These are phyloP conservation scores for Ctenosaura bakeri DNA, from an alignment of 2,797 vertebrate genomes.

Conservation along the genomic window DNA sequence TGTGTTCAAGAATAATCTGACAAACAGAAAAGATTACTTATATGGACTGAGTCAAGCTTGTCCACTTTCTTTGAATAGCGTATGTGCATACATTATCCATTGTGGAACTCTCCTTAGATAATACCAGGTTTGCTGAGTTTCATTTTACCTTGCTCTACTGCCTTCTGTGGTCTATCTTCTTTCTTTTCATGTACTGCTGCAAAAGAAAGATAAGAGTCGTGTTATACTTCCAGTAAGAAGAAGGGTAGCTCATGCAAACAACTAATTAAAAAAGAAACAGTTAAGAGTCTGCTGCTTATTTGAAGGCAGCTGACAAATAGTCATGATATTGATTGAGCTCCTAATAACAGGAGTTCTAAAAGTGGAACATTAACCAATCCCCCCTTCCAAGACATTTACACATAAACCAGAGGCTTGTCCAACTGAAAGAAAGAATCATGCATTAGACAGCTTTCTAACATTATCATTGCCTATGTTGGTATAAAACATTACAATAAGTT, in stretches of 20 bases:
- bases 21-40: slow-evolving; percentile 4
- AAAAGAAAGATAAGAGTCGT: slow-evolving; percentile 75
- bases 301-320: slow-evolving; percentile 36
- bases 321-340: neutral
- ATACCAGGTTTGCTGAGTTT: slow-evolving; percentile 55
- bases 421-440: rapidly evolving
- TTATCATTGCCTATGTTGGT: neutral
- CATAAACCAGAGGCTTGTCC: neutral
- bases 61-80: slow-evolving; percentile 57
- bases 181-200: slow-evolving; percentile 77
- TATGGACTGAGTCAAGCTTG: slow-evolving; percentile 63
- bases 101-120: slow-evolving; percentile 63
- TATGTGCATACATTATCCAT: slow-evolving; percentile 41
- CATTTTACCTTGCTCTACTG: slow-evolving; percentile 83
- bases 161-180: slow-evolving; percentile 79
- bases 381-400: slow-evolving; percentile 5
- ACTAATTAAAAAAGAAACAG: slow-evolving; percentile 20
- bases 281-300: slow-evolving; percentile 43
- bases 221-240: slow-evolving; percentile 44
- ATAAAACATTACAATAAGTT: neutral
- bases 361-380: neutral
- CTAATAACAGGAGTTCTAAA: neutral
- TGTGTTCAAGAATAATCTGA: slow-evolving; percentile 38
- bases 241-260: slow-evolving; percentile 33
- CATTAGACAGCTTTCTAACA: neutral